Evolutionary conservation across 2,113 vertebrate genomes (phyloP).

Genomic region (Garra rufa): DNA sequence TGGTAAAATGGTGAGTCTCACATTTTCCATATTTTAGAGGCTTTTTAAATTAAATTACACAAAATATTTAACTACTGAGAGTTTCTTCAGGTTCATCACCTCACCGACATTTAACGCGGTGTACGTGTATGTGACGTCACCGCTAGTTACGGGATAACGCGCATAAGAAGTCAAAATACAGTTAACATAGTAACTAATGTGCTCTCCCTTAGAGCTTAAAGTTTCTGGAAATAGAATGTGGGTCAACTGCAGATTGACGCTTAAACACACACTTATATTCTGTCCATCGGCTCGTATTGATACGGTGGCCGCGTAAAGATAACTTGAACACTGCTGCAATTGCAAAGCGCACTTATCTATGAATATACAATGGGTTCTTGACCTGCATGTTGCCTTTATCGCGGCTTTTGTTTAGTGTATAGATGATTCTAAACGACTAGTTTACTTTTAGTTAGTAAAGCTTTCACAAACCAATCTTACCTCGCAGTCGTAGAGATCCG

Average conservation of each 20-base stretch:
- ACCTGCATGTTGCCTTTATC: not conserved
- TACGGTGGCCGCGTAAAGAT: not conserved
- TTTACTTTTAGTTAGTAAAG: constrained; percentile 49
- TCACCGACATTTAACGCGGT: not conserved
- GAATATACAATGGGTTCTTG: not conserved
- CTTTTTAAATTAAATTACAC: not conserved
- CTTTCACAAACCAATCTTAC: constrained; percentile 69
- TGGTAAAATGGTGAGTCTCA: not conserved
- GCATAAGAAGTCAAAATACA: not conserved
- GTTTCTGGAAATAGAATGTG: constrained; percentile 71
- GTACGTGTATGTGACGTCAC: constrained; percentile 28
- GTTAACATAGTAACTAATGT: not conserved
- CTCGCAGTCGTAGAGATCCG: constrained; percentile 92
- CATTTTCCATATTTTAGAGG: not conserved
- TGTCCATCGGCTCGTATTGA: not conserved
- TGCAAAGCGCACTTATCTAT: not conserved
- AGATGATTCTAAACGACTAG: constrained; percentile 16
- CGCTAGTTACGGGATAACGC: not conserved
- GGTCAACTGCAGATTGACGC: constrained; percentile 71
- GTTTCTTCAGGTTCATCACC: not conserved
- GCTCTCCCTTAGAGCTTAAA: constrained; percentile 56
- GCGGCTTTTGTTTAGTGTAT: not conserved
- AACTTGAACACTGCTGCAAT: not conserved
- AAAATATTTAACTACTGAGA: not conserved
- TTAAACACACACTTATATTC: constrained; percentile 53